Percentiles rank a stretch among this genome's conserved stretches.
Conservation (phyloP, 2,888 invertebrate genomes). For the Pheosia tremula region DNA sequence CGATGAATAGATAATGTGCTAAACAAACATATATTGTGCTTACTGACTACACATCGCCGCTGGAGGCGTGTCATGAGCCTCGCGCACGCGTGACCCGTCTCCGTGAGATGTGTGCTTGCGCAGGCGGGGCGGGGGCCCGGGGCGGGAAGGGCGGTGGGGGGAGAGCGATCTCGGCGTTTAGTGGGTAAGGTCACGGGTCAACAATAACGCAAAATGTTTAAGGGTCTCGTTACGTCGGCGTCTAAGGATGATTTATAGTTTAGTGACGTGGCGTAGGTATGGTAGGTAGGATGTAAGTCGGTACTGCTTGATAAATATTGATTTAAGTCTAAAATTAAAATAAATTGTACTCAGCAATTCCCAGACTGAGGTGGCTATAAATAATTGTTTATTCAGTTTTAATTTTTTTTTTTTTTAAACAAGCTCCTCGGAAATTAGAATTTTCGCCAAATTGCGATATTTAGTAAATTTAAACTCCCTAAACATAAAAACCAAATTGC, state of each 20-base stretch:
- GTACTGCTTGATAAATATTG: neutral
- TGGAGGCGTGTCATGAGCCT: constrained; percentile 4
- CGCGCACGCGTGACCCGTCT: neutral
- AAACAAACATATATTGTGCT: neutral
- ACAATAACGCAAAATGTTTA: constrained; percentile 2
- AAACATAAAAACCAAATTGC: neutral
- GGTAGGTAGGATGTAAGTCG: neutral
- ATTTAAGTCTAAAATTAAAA: neutral
- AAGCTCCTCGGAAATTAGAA: neutral
- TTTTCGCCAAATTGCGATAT: neutral
- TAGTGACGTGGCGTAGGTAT: neutral
- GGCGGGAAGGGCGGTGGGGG: neutral
- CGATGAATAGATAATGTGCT: neutral
- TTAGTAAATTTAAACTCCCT: neutral
- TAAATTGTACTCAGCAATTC: neutral
- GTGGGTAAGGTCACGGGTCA: constrained; percentile 6
- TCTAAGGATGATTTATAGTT: neutral
- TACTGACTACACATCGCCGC: neutral
- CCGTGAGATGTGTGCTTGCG: constrained; percentile 1
- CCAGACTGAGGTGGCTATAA: neutral
- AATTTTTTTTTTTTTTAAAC: no score
- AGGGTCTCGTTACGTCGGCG: constrained; percentile 2
- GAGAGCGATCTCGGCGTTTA: neutral
- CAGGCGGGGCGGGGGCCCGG: neutral
- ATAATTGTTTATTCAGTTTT: neutral